phyloP scores from a whole-genome alignment of 2,113 vertebrate species.

The Abramis brama region DNA sequence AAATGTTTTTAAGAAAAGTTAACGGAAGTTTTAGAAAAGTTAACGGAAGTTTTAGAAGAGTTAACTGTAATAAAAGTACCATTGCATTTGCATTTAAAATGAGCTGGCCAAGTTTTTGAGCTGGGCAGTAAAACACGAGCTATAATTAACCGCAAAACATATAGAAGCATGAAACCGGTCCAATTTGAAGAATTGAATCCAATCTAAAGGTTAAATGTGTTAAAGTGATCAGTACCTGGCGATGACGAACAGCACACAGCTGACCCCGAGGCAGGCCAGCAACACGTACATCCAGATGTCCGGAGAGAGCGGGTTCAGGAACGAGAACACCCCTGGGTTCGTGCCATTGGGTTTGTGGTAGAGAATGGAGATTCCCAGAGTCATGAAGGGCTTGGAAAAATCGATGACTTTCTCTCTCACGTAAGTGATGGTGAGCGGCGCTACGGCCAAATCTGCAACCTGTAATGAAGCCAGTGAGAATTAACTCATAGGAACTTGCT shows the following conservation, averaged over 20 bases:
- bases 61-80: too few relatives aligned
- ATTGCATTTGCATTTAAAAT: neutral
- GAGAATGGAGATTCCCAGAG: slow-evolving; percentile 94
- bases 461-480: slow-evolving; percentile 59
- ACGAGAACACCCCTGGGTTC: slow-evolving; percentile 96
- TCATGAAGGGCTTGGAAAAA: slow-evolving; percentile 99
- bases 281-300: slow-evolving; percentile 99
- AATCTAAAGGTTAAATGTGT: neutral
- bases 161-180: neutral
- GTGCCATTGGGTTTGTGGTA: slow-evolving; percentile 97
- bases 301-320: slow-evolving; percentile 94
- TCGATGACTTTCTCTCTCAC: slow-evolving; percentile 98
- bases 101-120: neutral
- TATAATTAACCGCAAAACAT: neutral
- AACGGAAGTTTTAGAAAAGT: too few relatives aligned
- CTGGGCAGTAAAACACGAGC: neutral
- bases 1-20: too few relatives aligned
- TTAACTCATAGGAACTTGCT: neutral
- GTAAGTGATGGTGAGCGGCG: slow-evolving; percentile 96
- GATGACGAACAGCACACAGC: slow-evolving; percentile 97
- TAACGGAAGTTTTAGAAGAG: too few relatives aligned
- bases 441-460: slow-evolving; percentile 97
- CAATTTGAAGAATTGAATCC: neutral
- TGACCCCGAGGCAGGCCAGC: slow-evolving; percentile 95
- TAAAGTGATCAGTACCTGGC: slow-evolving; percentile 83